Conservation (phyloP, 1,140 invertebrate species). For the Hermatobates lingyangjiaoensis region DNA sequence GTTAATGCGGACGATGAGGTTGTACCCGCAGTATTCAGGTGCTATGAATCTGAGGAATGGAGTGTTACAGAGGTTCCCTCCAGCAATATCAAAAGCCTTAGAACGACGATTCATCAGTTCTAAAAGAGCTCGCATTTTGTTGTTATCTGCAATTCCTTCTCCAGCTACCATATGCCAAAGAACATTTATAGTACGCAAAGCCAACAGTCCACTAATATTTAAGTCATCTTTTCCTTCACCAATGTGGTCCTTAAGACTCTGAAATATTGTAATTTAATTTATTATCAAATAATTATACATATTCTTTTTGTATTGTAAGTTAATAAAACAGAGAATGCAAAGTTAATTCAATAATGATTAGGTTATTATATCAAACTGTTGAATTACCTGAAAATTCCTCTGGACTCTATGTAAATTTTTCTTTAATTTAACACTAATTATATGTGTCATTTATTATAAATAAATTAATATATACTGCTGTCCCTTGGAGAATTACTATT, state of each 20-base stretch:
- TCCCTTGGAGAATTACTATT: no score
- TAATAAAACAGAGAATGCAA: no score
- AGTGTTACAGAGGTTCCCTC: slow-evolving; percentile 41
- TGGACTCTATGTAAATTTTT: no score
- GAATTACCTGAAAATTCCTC: no score
- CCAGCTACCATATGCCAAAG: slow-evolving; percentile 54
- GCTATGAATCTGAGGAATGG: slow-evolving; percentile 48
- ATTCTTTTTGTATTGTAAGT: no score
- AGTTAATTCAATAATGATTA: no score
- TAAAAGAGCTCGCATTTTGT: slow-evolving; percentile 30
- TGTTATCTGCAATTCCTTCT: slow-evolving; percentile 25
- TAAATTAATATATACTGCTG: no score
- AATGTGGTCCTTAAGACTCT: neutral
- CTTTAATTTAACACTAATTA: no score
- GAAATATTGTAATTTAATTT: neutral
- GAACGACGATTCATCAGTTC: slow-evolving; percentile 39
- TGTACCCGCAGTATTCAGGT: slow-evolving; percentile 44
- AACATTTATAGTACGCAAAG: slow-evolving; percentile 33
- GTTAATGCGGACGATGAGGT: slow-evolving; percentile 40
- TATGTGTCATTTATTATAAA: no score
- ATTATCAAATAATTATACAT: neutral
- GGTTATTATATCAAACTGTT: no score
- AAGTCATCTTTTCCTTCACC: neutral
- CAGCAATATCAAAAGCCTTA: slow-evolving; percentile 45
- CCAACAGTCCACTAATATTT: neutral